These are phyloP conservation scores for Tetragonula carbonaria DNA, from an alignment of 2,888 invertebrate species.

Conservation along the genomic window DNA sequence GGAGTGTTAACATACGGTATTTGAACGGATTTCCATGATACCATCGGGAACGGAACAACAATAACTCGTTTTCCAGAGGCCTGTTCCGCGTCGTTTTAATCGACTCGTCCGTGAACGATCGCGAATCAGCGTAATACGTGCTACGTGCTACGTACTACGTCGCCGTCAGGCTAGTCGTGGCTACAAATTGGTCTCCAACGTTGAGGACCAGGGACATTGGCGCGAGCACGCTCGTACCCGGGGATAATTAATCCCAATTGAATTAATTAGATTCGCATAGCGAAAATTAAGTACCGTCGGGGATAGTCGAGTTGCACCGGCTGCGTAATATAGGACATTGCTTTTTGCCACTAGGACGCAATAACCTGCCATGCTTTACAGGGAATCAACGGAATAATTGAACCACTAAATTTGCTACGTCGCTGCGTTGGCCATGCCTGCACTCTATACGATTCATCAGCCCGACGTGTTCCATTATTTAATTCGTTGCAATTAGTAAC, in stretches of 20 bases:
- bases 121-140: conserved; percentile 41
- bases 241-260: conserved; percentile 74
- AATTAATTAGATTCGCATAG: conserved; percentile 71
- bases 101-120: conserved; percentile 22
- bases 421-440: background rate
- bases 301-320: conserved; percentile 16
- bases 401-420: conserved; percentile 33
- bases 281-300: conserved; percentile 59
- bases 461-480: background rate
- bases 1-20: conserved; percentile 28
- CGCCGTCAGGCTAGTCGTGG: conserved; percentile 42
- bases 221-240: conserved; percentile 46
- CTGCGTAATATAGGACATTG: conserved; percentile 16
- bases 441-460: conserved; percentile 22
- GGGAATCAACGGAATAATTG: conserved; percentile 37
- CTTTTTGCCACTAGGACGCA: conserved; percentile 36
- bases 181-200: conserved; percentile 61
- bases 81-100: conserved; percentile 43
- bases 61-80: conserved; percentile 38
- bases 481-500: background rate
- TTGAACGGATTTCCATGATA: conserved; percentile 3
- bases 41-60: conserved; percentile 24
- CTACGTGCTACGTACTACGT: conserved; percentile 12
- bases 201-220: conserved; percentile 33
- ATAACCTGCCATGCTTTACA: conserved; percentile 24